phyloP scores from a whole-genome alignment of 2,113 vertebrate species.

The Ascaphus truei region DNA sequence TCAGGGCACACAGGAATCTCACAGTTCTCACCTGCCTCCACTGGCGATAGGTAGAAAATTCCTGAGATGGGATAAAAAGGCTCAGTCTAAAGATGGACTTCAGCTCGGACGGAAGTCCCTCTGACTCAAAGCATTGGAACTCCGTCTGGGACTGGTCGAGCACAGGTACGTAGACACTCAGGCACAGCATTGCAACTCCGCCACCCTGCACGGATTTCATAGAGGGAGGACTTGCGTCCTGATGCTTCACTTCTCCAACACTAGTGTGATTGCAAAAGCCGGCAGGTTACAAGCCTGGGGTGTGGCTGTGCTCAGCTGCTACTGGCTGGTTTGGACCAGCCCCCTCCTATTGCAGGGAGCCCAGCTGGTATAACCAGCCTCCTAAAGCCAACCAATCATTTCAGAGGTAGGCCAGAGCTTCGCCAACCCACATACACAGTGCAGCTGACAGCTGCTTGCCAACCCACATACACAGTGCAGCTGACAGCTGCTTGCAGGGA shows the following conservation, averaged over 20 bases:
- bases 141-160: conserved; percentile 71
- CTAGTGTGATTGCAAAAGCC: conserved; percentile 54
- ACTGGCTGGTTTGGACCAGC: conserved; percentile 57
- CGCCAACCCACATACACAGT: not conserved
- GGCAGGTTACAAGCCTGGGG: conserved; percentile 42
- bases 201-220: not conserved
- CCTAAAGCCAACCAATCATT: not conserved
- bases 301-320: not conserved
- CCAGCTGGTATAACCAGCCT: not conserved
- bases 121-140: conserved; percentile 91
- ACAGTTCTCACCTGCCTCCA: conserved; percentile 88
- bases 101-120: conserved; percentile 80
- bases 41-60: conserved; percentile 81
- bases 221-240: not conserved
- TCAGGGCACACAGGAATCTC: too few species aligned
- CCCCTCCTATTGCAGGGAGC: conserved; percentile 54
- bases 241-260: not conserved
- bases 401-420: not conserved
- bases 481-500: not conserved
- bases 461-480: not conserved
- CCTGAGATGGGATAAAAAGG: conserved; percentile 83
- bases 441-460: too few species aligned
- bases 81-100: conserved; percentile 88
- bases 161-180: conserved; percentile 83
- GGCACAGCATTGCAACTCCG: conserved; percentile 72